Conservation (phyloP, 2,113 vertebrate genomes). For the Sorex fumeus region DNA sequence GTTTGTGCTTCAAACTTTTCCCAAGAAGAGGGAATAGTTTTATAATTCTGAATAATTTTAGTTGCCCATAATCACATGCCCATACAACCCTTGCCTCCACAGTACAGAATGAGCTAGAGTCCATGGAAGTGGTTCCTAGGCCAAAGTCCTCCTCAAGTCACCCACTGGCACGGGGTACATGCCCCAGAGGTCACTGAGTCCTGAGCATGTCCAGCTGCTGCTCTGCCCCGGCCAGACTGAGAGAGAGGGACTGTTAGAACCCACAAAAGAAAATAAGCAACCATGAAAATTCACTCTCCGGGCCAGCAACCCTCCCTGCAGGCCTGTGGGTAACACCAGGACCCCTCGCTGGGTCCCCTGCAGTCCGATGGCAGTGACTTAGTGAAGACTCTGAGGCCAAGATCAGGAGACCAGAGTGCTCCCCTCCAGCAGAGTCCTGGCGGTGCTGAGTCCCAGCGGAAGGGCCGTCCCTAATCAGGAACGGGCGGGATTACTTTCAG, state of each 20-base stretch:
- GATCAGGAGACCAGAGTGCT: background rate
- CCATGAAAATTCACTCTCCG: background rate
- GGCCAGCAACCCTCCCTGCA: background rate
- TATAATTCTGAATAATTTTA: conserved; percentile 21
- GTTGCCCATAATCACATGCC: background rate
- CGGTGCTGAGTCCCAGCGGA: background rate
- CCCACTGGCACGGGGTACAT: background rate
- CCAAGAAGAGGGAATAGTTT: background rate
- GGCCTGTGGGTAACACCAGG: background rate
- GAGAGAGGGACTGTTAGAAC: background rate
- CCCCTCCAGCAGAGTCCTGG: background rate
- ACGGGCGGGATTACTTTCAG: background rate
- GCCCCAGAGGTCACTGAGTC: conserved; percentile 5
- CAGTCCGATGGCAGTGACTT: background rate
- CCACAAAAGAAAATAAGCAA: conserved; percentile 2
- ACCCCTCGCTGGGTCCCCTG: background rate
- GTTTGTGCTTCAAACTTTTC: background rate
- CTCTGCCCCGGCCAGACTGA: background rate
- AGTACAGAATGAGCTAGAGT: background rate
- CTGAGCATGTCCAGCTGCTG: conserved; percentile 51
- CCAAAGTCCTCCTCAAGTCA: background rate
- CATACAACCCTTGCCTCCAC: background rate
- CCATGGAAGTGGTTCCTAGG: background rate
- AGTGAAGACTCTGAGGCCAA: background rate
- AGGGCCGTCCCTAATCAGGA: conserved; percentile 13